Conservation (phyloP, 2,888 invertebrate genomes). For the Synergus japonicus region DNA sequence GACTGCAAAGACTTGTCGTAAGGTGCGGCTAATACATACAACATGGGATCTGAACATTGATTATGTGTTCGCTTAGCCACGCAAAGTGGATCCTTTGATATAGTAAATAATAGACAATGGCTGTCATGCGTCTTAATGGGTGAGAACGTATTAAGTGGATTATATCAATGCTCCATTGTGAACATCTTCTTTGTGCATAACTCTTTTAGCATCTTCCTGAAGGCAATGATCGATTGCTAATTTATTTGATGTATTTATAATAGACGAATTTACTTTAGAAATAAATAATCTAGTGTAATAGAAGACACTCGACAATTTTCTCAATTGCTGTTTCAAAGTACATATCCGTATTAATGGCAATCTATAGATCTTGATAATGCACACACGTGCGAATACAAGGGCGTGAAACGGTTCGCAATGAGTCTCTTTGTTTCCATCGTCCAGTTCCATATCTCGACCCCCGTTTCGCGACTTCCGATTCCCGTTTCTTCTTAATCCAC, state of each 20-base stretch:
- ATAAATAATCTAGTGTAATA: not conserved
- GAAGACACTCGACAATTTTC: not conserved
- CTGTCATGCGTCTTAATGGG: not conserved
- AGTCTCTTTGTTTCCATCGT: conserved; percentile 44
- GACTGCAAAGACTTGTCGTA: not conserved
- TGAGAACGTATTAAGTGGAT: not conserved
- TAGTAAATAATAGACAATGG: conserved; percentile 3
- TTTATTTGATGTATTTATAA: not conserved
- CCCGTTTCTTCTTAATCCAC: conserved; percentile 72
- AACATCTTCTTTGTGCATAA: not conserved
- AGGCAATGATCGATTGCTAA: not conserved
- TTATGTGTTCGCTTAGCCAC: conserved; percentile 1
- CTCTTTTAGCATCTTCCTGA: not conserved
- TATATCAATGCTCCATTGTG: conserved; percentile 3
- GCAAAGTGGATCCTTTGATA: not conserved
- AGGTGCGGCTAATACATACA: conserved; percentile 2
- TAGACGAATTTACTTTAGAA: not conserved
- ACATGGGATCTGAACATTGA: not conserved
- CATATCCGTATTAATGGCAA: not conserved
- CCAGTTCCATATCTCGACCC: conserved; percentile 44
- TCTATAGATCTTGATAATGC: conserved; percentile 18
- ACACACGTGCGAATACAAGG: conserved; percentile 52
- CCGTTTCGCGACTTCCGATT: conserved; percentile 69
- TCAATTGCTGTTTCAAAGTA: not conserved
- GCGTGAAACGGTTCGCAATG: conserved; percentile 46